Conservation (phyloP, 2,113 vertebrate genomes). For the Podarcis cretensis region DNA sequence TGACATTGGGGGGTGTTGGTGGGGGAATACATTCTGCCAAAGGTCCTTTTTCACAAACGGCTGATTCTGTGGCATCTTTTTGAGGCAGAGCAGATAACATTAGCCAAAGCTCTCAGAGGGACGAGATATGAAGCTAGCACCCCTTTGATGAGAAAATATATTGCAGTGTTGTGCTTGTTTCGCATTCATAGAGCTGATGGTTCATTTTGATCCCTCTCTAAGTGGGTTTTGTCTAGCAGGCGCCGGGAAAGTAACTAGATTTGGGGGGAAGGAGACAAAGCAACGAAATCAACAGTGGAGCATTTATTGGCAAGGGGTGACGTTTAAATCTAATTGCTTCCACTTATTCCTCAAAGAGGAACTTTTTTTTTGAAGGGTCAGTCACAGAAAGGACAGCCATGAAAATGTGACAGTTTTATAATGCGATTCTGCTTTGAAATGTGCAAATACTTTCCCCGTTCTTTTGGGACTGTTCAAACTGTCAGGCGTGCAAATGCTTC, state of each 20-base stretch:
- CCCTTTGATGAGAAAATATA: slow-evolving; percentile 1
- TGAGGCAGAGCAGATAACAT: slow-evolving; percentile 13
- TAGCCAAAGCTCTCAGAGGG: background rate
- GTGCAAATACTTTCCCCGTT: background rate
- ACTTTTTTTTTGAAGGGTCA: slow-evolving; percentile 2
- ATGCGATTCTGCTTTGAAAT: slow-evolving; percentile 12
- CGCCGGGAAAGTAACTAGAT: slow-evolving; percentile 23
- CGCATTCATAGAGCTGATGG: slow-evolving; percentile 6
- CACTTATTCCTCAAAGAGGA: slow-evolving; percentile 19
- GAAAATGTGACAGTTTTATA: slow-evolving; percentile 25
- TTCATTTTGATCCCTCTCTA: slow-evolving; percentile 24
- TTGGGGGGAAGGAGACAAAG: slow-evolving; percentile 5
- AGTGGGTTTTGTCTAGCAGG: slow-evolving; percentile 14
- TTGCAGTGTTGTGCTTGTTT: background rate
- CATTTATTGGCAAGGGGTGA: slow-evolving; percentile 20
- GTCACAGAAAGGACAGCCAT: slow-evolving; percentile 9
- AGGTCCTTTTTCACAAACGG: slow-evolving; percentile 3
- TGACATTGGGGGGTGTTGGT: too few species aligned
- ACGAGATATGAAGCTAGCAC: background rate
- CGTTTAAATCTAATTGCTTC: slow-evolving; percentile 38
- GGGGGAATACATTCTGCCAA: background rate
- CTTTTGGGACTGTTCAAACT: background rate
- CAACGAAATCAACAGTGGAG: slow-evolving; percentile 7
- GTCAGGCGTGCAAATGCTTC: background rate
- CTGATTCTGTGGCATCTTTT: background rate